A percentile compares a stretch with the other conserved stretches of the same genome.
Evolutionary conservation across 2,888 invertebrate species (phyloP).

Genomic region (Leptinotarsa juncta): DNA sequence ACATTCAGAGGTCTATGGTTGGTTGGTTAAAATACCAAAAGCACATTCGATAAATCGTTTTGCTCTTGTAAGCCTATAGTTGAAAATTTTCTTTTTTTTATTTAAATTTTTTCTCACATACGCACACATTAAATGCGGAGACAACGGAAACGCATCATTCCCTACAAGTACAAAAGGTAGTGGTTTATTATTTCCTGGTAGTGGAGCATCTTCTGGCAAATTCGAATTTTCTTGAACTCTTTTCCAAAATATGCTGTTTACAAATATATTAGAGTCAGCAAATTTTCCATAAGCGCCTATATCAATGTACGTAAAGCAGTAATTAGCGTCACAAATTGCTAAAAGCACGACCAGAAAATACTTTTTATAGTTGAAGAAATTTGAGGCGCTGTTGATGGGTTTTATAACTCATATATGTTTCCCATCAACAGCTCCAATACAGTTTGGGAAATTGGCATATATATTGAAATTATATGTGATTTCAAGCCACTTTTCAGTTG

Average conservation of each 20-base stretch:
- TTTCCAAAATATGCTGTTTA: too few relatives aligned
- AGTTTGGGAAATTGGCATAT: conserved; percentile 27
- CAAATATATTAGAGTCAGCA: too few relatives aligned
- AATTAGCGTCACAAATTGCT: too few relatives aligned
- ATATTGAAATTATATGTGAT: conserved; percentile 12
- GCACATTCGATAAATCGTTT: conserved; percentile 50
- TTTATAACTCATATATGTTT: background rate
- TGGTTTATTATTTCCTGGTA: too few relatives aligned
- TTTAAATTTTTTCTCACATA: conserved; percentile 29
- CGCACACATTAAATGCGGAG: conserved; percentile 26
- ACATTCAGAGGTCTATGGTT: conserved; percentile 46
- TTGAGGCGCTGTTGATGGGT: too few relatives aligned
- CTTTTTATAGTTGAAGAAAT: too few relatives aligned
- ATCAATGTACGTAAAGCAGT: too few relatives aligned
- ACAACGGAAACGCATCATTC: conserved; percentile 28
- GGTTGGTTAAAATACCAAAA: conserved; percentile 44
- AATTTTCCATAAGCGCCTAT: too few relatives aligned
- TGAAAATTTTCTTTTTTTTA: conserved; percentile 28
- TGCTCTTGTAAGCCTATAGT: conserved; percentile 41
- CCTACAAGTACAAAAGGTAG: too few relatives aligned
- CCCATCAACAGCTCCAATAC: conserved; percentile 29
- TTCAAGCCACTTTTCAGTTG: conserved; percentile 2
- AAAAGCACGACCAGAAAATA: too few relatives aligned
- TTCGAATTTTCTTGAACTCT: too few relatives aligned
- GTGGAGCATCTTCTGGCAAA: too few relatives aligned